These are phyloP conservation scores for Panulirus ornatus DNA, from an alignment of 1,140 invertebrate species.

Conservation along the genomic window DNA sequence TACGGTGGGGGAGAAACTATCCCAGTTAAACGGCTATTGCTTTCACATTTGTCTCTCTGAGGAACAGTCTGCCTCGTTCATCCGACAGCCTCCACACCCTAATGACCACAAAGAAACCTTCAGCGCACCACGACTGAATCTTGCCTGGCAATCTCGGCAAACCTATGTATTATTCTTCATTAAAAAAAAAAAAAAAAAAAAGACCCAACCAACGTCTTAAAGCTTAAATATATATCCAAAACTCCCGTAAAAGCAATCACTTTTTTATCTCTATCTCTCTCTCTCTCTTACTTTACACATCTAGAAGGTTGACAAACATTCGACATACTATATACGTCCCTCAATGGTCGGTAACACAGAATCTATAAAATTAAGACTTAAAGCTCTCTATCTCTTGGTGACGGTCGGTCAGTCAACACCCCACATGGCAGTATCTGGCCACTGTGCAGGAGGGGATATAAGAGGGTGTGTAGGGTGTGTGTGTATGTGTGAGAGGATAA, in stretches of 20 bases:
- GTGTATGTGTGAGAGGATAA: no score
- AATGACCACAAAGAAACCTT: not conserved
- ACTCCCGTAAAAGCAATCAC: no score
- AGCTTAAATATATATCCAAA: no score
- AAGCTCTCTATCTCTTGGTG: not conserved
- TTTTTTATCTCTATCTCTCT: no score
- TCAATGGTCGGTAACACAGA: conserved; percentile 9
- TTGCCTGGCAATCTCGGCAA: no score
- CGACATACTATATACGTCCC: not conserved
- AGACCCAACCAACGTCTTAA: no score
- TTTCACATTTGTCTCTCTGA: conserved; percentile 10
- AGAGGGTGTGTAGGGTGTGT: not conserved
- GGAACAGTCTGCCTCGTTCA: conserved; percentile 1
- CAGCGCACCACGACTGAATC: no score
- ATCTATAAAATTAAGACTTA: not conserved
- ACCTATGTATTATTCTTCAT: no score
- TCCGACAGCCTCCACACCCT: not conserved
- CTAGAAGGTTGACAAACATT: conserved; percentile 1
- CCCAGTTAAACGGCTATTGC: not conserved
- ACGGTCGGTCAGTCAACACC: not conserved
- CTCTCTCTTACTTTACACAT: no score
- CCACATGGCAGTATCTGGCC: not conserved
- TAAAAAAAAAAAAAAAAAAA: no score
- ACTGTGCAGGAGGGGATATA: no score
- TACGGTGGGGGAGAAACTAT: not conserved